Conservation (phyloP, 2,113 vertebrate species). For the Epinephelus moara region DNA sequence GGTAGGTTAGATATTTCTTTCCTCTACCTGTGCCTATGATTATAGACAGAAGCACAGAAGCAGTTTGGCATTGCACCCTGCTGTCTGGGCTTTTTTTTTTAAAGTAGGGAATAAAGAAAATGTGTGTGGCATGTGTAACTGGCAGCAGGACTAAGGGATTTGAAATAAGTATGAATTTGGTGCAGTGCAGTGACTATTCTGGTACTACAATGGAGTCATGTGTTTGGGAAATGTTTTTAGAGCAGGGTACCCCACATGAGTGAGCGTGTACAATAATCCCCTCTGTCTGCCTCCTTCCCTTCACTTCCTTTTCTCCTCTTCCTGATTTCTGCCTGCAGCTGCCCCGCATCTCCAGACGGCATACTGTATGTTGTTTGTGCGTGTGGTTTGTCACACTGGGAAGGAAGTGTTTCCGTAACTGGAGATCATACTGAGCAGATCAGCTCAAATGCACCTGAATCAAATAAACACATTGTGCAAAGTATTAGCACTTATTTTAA, state of each 20-base stretch:
- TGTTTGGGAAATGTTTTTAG: slow-evolving; percentile 78
- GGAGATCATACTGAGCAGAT: slow-evolving; percentile 8
- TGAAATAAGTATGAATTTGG: slow-evolving; percentile 51
- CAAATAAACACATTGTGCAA: background rate
- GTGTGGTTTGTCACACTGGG: slow-evolving; percentile 13
- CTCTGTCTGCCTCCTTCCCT: slow-evolving; percentile 76
- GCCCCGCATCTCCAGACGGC: slow-evolving; percentile 56
- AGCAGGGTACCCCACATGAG: slow-evolving; percentile 76
- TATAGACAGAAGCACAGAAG: background rate
- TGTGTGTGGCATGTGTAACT: slow-evolving; percentile 14
- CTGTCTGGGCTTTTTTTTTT: slow-evolving; percentile 31
- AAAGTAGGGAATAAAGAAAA: slow-evolving; percentile 14
- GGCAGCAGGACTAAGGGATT: slow-evolving; percentile 20
- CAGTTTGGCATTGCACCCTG: background rate
- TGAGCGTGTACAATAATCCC: slow-evolving; percentile 79
- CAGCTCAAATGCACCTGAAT: slow-evolving; percentile 17
- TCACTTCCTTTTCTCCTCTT: slow-evolving; percentile 73
- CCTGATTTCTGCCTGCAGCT: slow-evolving; percentile 73
- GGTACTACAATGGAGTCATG: slow-evolving; percentile 78
- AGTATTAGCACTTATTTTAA: background rate
- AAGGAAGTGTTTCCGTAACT: slow-evolving; percentile 62
- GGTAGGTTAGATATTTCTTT: background rate
- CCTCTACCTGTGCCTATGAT: background rate
- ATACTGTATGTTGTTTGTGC: slow-evolving; percentile 32
- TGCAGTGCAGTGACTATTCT: slow-evolving; percentile 61